phyloP scores from a whole-genome alignment of 2,888 invertebrate genomes.

The Matsumyia berberina region DNA sequence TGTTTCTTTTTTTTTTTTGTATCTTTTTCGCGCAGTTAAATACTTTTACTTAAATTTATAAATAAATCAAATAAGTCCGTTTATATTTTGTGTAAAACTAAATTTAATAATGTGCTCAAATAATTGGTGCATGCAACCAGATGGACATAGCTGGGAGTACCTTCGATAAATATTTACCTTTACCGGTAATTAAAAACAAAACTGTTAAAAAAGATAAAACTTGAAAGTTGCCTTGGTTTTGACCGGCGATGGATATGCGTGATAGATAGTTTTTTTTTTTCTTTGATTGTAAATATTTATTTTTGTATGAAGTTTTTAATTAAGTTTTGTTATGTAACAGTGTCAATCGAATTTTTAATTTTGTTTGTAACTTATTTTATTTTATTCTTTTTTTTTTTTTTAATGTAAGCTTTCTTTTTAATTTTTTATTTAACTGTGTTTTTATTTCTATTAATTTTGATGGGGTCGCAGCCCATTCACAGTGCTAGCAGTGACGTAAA shows the following conservation, averaged over 20 bases:
- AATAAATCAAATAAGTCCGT: conserved; percentile 12
- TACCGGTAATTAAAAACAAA: conserved; percentile 77
- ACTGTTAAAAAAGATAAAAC: conserved; percentile 50
- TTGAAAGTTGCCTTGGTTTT: conserved; percentile 54
- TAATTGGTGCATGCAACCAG: conserved; percentile 79
- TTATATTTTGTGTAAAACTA: conserved; percentile 15
- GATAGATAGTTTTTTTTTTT: conserved; percentile 23
- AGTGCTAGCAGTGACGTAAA: conserved; percentile 57
- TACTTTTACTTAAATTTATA: conserved; percentile 53
- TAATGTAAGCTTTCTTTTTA: conserved; percentile 26
- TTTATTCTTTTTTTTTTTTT: conserved; percentile 42
- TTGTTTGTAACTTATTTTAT: conserved; percentile 77
- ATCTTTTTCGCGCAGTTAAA: conserved; percentile 56
- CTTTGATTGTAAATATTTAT: too few relatives aligned
- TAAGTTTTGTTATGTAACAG: conserved; percentile 16
- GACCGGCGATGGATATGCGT: conserved; percentile 37
- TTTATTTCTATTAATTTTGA: conserved; percentile 41
- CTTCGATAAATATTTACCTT: conserved; percentile 78
- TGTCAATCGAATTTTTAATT: conserved; percentile 76
- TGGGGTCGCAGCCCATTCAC: conserved; percentile 63
- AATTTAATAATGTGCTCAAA: conserved; percentile 16
- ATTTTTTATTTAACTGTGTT: conserved; percentile 37
- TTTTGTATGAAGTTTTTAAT: conserved; percentile 56
- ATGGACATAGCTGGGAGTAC: conserved; percentile 82
- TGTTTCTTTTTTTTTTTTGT: conserved; percentile 48